Evolutionary conservation across 2,113 vertebrate species (phyloP).

Genomic region (Gadus macrocephalus): DNA sequence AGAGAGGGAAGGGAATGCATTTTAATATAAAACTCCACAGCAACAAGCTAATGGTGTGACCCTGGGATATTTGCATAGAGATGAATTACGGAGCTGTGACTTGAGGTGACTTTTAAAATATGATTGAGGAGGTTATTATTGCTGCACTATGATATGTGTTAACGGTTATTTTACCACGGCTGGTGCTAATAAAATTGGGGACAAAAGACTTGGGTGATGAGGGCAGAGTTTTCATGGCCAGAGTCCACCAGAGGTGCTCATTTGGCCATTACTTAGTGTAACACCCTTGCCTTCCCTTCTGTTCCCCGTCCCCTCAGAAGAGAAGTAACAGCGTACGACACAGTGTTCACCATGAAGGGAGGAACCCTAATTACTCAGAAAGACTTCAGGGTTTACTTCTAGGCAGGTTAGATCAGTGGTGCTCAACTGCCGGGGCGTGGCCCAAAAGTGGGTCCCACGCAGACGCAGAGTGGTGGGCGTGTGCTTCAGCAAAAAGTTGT

Average conservation of each 20-base stretch:
- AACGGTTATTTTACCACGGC: conserved; percentile 75
- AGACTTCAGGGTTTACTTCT: no score
- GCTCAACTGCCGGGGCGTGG: no score
- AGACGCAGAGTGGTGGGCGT: no score
- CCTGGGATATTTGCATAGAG: conserved; percentile 93
- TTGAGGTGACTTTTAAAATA: conserved; percentile 95
- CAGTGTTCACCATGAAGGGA: background rate
- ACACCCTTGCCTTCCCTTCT: conserved; percentile 1
- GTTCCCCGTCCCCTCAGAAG: background rate
- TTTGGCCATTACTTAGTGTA: conserved; percentile 67
- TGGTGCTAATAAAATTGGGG: conserved; percentile 74
- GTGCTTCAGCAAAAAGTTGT: no score
- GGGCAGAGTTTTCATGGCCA: conserved; percentile 57
- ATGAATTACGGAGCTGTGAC: conserved; percentile 81
- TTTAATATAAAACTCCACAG: conserved; percentile 84
- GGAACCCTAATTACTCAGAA: no score
- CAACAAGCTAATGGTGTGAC: conserved; percentile 89
- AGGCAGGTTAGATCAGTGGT: no score
- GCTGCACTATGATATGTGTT: conserved; percentile 76
- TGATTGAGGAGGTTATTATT: conserved; percentile 92
- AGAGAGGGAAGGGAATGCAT: conserved; percentile 69
- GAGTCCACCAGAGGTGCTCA: conserved; percentile 64
- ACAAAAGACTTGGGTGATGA: conserved; percentile 65
- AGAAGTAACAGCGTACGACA: background rate
- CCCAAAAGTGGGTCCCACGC: no score